phyloP scores from a whole-genome alignment of 2,888 invertebrate genomes.

The Notocelia uddmanniana region DNA sequence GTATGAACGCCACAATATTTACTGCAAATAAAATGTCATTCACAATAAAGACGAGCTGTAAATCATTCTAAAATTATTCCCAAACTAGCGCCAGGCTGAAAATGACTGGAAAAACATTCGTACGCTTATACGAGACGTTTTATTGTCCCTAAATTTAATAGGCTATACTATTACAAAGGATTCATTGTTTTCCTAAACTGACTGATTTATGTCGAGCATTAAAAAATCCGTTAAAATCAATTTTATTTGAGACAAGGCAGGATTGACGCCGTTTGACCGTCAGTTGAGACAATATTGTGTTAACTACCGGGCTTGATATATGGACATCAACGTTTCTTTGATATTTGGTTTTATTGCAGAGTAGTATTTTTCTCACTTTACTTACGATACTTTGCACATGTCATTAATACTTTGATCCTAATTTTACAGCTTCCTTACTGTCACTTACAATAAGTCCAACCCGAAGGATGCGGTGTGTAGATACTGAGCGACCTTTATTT shows the following conservation, averaged over 20 bases:
- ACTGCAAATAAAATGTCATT: conserved; percentile 64
- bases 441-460: too few species aligned
- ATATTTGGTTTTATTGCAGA: conserved; percentile 45
- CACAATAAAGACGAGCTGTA: conserved; percentile 60
- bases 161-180: conserved; percentile 83
- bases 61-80: conserved; percentile 79
- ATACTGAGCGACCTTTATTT: too few species aligned
- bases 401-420: conserved; percentile 26
- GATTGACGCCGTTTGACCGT: conserved; percentile 54
- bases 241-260: conserved; percentile 46
- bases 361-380: conserved; percentile 13
- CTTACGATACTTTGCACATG: conserved; percentile 18
- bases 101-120: conserved; percentile 61
- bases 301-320: conserved; percentile 73
- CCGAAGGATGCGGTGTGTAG: too few species aligned
- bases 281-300: conserved; percentile 69
- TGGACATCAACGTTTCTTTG: conserved; percentile 52
- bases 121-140: conserved; percentile 65
- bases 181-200: conserved; percentile 80
- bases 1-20: conserved; percentile 55
- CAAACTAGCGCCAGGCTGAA: conserved; percentile 59
- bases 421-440: background rate
- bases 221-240: conserved; percentile 53
- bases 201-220: conserved; percentile 73
- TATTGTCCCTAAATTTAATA: conserved; percentile 77